These are phyloP conservation scores for Pyrrhosoma nymphula DNA, from an alignment of 2,888 invertebrate genomes.

Conservation along the genomic window DNA sequence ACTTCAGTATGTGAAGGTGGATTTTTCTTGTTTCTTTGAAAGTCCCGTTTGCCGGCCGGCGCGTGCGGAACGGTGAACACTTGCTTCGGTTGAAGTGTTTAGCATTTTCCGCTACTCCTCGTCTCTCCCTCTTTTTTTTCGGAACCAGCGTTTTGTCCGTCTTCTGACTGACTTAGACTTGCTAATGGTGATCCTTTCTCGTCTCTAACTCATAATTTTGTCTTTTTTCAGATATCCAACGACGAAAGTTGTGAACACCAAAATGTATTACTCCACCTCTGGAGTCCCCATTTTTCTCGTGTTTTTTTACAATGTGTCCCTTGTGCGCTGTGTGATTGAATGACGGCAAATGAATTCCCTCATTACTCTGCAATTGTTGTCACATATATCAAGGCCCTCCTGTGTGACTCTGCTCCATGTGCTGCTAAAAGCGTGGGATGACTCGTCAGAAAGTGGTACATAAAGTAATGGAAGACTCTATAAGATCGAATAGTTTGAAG, in stretches of 20 bases:
- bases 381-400: too few relatives aligned
- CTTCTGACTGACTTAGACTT: background rate
- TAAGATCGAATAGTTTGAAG: too few relatives aligned
- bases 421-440: too few relatives aligned
- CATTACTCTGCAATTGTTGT: too few relatives aligned
- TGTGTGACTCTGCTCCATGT: too few relatives aligned
- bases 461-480: too few relatives aligned
- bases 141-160: background rate
- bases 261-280: background rate
- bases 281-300: background rate
- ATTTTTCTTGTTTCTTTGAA: background rate
- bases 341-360: too few relatives aligned
- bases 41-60: background rate
- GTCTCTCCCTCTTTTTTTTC: background rate
- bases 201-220: background rate
- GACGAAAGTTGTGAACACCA: background rate
- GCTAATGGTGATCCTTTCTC: background rate
- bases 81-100: background rate
- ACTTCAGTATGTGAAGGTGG: background rate
- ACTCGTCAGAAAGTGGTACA: too few relatives aligned
- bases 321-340: too few relatives aligned
- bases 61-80: background rate
- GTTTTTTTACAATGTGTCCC: background rate
- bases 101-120: background rate
- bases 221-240: background rate